Evolutionary conservation across 2,888 invertebrate genomes (phyloP).

Genomic region (Dendrolimus pini): DNA sequence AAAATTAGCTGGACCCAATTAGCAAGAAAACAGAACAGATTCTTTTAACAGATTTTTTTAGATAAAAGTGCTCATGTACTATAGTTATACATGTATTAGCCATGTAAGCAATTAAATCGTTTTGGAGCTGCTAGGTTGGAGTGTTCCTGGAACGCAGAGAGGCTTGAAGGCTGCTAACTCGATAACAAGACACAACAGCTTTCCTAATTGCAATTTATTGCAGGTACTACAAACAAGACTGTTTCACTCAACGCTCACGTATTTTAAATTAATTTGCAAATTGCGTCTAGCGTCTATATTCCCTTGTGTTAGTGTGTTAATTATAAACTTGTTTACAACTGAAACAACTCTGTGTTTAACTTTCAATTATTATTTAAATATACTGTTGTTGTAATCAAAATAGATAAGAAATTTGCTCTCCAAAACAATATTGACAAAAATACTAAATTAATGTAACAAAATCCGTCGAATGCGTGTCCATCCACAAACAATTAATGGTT

Average conservation of each 20-base stretch:
- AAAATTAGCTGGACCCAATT: no score
- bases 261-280: conserved; percentile 72
- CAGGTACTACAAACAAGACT: conserved; percentile 73
- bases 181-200: conserved; percentile 74
- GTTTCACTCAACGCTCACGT: conserved; percentile 67
- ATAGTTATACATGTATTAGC: conserved; percentile 15
- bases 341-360: background rate
- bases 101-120: conserved; percentile 53
- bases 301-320: background rate
- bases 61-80: no score
- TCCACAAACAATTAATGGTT: no score
- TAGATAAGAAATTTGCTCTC: no score
- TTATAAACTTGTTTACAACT: background rate
- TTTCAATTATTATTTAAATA: background rate
- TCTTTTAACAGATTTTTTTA: no score
- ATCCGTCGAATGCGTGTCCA: no score
- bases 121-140: conserved; percentile 40
- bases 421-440: no score
- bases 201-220: conserved; percentile 76
- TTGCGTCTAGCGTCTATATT: conserved; percentile 55
- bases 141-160: conserved; percentile 44
- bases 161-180: conserved; percentile 68
- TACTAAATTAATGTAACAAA: no score
- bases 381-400: background rate
- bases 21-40: no score